Conservation (phyloP, 35 echinoderm and acorn worm species). For the Chiridota heheva region DNA sequence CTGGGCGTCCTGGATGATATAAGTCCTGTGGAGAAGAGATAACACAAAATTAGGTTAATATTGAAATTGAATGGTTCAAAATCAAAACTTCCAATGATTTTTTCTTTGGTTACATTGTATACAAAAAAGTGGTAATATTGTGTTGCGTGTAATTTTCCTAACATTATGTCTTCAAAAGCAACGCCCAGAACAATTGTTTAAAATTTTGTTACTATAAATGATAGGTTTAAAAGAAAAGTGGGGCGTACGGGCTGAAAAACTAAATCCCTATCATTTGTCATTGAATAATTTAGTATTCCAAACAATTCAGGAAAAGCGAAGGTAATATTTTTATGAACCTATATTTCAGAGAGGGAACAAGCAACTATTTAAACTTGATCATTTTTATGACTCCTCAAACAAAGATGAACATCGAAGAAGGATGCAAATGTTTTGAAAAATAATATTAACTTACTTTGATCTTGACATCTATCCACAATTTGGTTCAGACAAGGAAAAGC, state of each 20-base stretch:
- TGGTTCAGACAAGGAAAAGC: slow-evolving; percentile 88
- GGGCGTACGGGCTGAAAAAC: no score
- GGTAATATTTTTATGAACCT: no score
- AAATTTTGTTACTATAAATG: no score
- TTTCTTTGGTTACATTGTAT: not conserved
- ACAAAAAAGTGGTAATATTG: no score
- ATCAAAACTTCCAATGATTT: not conserved
- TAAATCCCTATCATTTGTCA: no score
- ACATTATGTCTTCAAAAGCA: no score
- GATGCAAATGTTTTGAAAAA: not conserved
- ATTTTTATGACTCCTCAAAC: not conserved
- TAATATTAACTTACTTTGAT: slow-evolving; percentile 31
- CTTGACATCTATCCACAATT: slow-evolving; percentile 73
- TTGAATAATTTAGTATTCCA: not conserved
- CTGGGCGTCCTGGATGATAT: not conserved
- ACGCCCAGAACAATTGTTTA: no score
- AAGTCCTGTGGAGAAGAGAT: not conserved
- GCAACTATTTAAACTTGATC: no score
- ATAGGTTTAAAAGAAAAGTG: no score
- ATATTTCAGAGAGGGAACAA: no score
- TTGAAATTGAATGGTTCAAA: not conserved
- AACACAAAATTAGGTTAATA: not conserved
- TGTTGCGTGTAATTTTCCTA: no score
- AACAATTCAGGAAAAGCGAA: not conserved
- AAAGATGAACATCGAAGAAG: not conserved